phyloP scores from a whole-genome alignment of 1,140 invertebrate genomes.

The Anastrepha obliqua region DNA sequence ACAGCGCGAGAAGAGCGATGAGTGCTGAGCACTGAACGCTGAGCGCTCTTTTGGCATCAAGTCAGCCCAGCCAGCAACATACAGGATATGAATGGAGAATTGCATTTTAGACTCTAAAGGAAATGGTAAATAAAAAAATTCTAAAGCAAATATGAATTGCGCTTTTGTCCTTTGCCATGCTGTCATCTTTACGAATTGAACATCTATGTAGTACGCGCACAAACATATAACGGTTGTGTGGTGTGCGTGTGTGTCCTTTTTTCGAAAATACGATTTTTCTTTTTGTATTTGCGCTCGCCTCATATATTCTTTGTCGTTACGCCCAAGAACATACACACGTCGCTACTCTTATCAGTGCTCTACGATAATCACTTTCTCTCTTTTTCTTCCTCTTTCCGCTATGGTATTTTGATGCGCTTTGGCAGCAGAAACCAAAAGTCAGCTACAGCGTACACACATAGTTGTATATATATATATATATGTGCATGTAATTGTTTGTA shows the following conservation, averaged over 20 bases:
- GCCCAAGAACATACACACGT: too few relatives aligned
- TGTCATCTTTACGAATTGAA: not conserved
- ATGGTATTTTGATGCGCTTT: not conserved
- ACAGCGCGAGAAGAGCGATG: not conserved
- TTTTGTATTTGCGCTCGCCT: not conserved
- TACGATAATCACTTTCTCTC: not conserved
- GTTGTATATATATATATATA: not conserved
- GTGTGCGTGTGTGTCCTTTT: not conserved
- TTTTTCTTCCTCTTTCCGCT: not conserved
- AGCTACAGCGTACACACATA: not conserved
- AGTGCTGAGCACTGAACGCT: not conserved
- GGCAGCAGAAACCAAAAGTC: not conserved
- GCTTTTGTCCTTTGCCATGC: constrained; percentile 43
- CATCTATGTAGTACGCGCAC: not conserved
- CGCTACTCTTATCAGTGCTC: not conserved
- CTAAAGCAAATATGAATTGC: constrained; percentile 32
- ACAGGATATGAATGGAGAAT: constrained; percentile 46
- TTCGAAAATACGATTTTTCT: not conserved
- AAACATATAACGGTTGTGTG: not conserved
- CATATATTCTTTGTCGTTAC: too few relatives aligned
- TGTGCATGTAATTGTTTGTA: not conserved
- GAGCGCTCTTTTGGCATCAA: constrained; percentile 3
- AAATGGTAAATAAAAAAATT: constrained; percentile 43
- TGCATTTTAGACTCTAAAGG: constrained; percentile 16
- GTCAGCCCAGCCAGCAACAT: not conserved